Conservation (phyloP, 2,113 vertebrate species). For the Erythrocercus mccallii region DNA sequence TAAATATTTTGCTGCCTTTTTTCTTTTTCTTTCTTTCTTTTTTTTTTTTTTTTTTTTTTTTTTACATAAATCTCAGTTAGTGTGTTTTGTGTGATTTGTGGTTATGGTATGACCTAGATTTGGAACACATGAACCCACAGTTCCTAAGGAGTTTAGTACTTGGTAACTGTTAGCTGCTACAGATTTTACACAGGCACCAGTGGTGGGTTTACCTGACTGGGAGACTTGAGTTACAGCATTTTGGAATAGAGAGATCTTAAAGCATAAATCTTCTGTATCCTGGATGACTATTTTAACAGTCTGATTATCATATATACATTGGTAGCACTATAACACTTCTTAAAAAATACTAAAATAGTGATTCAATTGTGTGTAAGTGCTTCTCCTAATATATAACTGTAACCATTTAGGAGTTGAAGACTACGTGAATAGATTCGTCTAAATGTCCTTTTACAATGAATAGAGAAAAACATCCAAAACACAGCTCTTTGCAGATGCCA, state of each 20-base stretch:
- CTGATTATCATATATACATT: not conserved
- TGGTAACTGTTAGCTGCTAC: not conserved
- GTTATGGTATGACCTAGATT: not conserved
- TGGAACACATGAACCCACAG: not conserved
- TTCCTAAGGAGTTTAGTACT: not conserved
- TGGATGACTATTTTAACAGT: not conserved
- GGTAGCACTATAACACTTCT: not conserved
- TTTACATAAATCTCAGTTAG: not conserved
- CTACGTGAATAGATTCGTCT: not conserved
- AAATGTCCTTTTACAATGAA: not conserved
- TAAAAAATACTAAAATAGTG: not conserved
- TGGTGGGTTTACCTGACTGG: not conserved
- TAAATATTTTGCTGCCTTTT: not conserved
- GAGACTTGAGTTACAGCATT: not conserved
- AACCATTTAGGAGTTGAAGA: not conserved
- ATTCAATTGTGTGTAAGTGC: not conserved
- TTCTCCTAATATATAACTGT: not conserved
- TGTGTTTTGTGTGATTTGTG: not conserved
- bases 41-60: not conserved
- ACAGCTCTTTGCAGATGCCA: not conserved
- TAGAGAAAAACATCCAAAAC: not conserved
- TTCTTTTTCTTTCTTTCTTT: too few relatives aligned
- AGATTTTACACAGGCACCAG: rapidly evolving
- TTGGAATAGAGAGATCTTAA: not conserved
- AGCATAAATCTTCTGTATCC: not conserved